Conservation (phyloP, 2,888 invertebrate species). For the Neocrepidodera transversa region DNA sequence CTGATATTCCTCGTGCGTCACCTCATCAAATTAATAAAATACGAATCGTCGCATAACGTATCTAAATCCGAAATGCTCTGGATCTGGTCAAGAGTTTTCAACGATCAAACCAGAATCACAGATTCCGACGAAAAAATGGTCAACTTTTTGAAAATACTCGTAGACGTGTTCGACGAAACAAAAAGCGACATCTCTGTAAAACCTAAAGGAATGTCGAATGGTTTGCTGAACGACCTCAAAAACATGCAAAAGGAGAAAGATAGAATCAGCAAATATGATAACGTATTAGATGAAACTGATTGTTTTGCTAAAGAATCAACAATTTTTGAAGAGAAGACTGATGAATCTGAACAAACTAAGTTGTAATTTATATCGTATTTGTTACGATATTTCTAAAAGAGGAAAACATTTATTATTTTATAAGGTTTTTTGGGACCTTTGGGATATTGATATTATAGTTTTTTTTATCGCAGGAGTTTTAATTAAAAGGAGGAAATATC, state of each 20-base stretch:
- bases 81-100: slow-evolving; percentile 46
- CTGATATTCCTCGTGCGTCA: slow-evolving; percentile 51
- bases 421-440: too few relatives aligned
- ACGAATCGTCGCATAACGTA: slow-evolving; percentile 46
- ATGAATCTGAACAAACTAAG: slow-evolving; percentile 42
- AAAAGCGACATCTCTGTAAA: slow-evolving; percentile 24
- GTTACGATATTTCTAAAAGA: too few relatives aligned
- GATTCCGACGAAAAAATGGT: slow-evolving; percentile 35
- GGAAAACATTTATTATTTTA: too few relatives aligned
- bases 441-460: too few relatives aligned
- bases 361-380: slow-evolving; percentile 31
- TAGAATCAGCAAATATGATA: slow-evolving; percentile 45
- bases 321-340: slow-evolving; percentile 47
- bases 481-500: too few relatives aligned
- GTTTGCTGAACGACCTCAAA: slow-evolving; percentile 42
- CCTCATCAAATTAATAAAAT: slow-evolving; percentile 45
- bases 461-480: too few relatives aligned
- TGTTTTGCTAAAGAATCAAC: slow-evolving; percentile 38
- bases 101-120: slow-evolving; percentile 33
- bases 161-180: slow-evolving; percentile 39
- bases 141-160: slow-evolving; percentile 37
- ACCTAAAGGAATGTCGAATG: slow-evolving; percentile 29
- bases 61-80: slow-evolving; percentile 44
- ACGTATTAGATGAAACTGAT: slow-evolving; percentile 39
- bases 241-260: slow-evolving; percentile 42